phyloP scores from a whole-genome alignment of 1,140 invertebrate genomes.

The Atta texana region DNA sequence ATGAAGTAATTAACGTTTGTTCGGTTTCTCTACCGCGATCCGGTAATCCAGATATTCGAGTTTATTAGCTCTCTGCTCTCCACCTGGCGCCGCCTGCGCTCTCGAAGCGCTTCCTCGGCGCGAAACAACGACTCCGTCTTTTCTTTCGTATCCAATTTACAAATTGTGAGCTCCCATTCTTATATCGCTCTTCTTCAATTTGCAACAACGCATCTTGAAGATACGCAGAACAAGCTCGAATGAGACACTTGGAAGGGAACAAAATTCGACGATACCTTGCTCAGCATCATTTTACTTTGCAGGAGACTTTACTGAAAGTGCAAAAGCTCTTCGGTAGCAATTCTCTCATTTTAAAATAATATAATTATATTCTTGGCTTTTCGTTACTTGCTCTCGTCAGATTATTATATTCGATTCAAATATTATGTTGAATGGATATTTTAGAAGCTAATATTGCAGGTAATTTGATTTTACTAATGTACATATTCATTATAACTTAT shows the following conservation, averaged over 20 bases:
- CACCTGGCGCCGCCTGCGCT: background rate
- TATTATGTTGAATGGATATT: conserved; percentile 5
- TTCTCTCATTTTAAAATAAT: conserved; percentile 10
- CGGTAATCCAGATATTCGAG: conserved; percentile 49
- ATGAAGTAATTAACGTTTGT: conserved; percentile 64
- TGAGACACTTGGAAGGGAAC: conserved; percentile 11
- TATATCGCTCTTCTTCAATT: conserved; percentile 45
- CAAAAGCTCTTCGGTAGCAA: background rate
- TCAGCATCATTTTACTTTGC: conserved; percentile 33
- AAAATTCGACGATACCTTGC: background rate
- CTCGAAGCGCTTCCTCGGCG: background rate
- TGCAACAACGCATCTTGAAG: conserved; percentile 25
- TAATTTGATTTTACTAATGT: conserved; percentile 13
- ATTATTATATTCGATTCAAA: conserved; percentile 6
- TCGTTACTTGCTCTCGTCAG: background rate
- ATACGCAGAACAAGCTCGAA: conserved; percentile 17
- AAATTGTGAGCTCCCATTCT: conserved; percentile 43
- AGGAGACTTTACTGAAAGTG: conserved; percentile 27
- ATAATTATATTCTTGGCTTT: background rate
- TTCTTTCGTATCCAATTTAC: conserved; percentile 44
- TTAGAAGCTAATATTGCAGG: background rate
- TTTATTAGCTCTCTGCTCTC: conserved; percentile 51
- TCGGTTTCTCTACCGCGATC: conserved; percentile 28
- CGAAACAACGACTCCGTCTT: background rate
- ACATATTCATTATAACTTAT: background rate